Evolutionary conservation across 2,888 invertebrate species (phyloP).

Genomic region (Tigriopus californicus): DNA sequence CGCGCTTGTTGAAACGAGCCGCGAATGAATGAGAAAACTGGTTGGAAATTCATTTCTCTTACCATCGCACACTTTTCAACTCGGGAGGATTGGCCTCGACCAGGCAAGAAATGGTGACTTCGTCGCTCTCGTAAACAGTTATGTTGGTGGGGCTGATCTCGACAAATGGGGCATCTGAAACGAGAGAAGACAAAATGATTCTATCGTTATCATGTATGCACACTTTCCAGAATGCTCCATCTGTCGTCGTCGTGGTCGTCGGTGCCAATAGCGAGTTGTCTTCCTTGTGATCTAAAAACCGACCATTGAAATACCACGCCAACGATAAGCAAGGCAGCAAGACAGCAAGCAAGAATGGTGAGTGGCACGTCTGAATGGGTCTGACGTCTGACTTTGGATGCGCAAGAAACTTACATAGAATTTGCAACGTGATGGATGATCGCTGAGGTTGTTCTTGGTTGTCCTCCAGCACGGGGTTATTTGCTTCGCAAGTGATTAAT

Average conservation of each 20-base stretch:
- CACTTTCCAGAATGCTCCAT: no score
- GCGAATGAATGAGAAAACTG: no score
- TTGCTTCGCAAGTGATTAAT: conserved; percentile 57
- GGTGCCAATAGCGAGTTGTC: no score
- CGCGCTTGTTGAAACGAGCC: no score
- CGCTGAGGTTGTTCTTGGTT: conserved; percentile 55
- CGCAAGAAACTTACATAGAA: conserved; percentile 6
- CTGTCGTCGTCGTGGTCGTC: no score
- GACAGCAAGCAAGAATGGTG: no score
- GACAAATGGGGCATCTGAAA: conserved; percentile 66
- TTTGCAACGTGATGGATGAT: conserved; percentile 25
- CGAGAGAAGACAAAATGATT: conserved; percentile 16
- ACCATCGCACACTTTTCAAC: conserved; percentile 57
- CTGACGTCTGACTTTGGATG: no score
- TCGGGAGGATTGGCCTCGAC: conserved; percentile 72
- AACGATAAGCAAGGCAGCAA: not conserved
- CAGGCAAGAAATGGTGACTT: conserved; percentile 53
- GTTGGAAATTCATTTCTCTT: conserved; percentile 29
- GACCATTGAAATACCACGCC: no score
- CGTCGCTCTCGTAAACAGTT: conserved; percentile 55
- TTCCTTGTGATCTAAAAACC: no score
- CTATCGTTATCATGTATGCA: not conserved
- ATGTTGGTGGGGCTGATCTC: conserved; percentile 50
- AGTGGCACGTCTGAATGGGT: not conserved
- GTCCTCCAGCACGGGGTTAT: conserved; percentile 54